Evolutionary conservation across 2,797 vertebrate species (phyloP), one percentile per base, ranked within the genome.

Genomic region (Lindbergichthys nudifrons): DNA sequence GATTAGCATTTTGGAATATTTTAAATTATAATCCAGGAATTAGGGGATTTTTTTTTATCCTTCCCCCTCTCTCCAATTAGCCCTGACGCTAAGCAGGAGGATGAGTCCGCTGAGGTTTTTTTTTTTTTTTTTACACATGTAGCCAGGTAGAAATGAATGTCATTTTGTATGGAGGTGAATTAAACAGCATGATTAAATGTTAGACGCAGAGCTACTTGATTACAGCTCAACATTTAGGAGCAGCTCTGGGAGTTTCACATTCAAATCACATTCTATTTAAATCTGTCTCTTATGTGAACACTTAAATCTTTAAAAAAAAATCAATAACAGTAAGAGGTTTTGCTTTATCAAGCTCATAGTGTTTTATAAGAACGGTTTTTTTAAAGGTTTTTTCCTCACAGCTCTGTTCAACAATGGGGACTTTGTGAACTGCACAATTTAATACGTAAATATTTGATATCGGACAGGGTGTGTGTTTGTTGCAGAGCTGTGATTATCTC

Each of bases 1-100:
- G 89, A 94, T 95, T 94, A 93, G 89, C 93, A 95, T 94, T 94
- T 93, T 92, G 84, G 92, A 93, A 95, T 93, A 93, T 94, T 94
- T 93, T 92, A 93, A 93, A 94, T 91, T 90, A 93, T 94, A 94
- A 93, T 94, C 92, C 92, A 90, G 83, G 90, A 94, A 93, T 94
- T 90, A 92, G 83, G 84, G 88, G 90, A 91, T 92, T 93, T 93
- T 59, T 59, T 21, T 18, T 63, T 21, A 11, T 26, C 52, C 84
- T 69, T 69, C 83, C 77, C 66, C 86, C 65, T 30, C 62, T 79
- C 66, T 82, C 91, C 89, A 94, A 94, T 93, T 93, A 93, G 88
- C 77, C 71, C 77, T 59, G 74, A 79, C 53, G 79, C 85, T 90
- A 76, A 89, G 84, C 76, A 85, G 85, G 32, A 67, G 77, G 72